Percentiles rank a stretch among this genome's conserved stretches.
Evolutionary conservation across 1,140 invertebrate species (phyloP).

Genomic region (Zaprionus ghesquierei): DNA sequence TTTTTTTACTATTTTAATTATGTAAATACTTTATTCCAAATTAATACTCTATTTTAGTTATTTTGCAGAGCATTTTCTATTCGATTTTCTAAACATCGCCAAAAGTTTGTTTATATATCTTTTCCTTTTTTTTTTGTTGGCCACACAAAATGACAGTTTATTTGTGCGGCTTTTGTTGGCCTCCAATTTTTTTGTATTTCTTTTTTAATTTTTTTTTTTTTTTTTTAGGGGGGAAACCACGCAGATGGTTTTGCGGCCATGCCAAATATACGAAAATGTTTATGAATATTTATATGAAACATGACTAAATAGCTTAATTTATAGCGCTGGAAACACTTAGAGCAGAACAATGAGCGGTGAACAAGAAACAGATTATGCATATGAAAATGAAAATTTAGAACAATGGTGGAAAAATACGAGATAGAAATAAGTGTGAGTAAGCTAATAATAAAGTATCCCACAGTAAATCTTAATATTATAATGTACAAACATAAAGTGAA

Average conservation of each 20-base stretch:
- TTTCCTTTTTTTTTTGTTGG: constrained; percentile 11
- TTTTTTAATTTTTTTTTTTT: not conserved
- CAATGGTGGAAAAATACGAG: not conserved
- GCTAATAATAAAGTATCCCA: too few species aligned
- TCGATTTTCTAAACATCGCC: not conserved
- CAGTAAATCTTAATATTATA: too few species aligned
- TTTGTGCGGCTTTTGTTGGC: constrained; percentile 47
- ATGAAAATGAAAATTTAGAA: not conserved
- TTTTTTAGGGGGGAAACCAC: constrained; percentile 25
- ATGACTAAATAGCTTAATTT: not conserved
- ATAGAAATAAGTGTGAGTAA: not conserved
- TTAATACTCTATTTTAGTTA: not conserved
- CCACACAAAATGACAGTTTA: constrained; percentile 56
- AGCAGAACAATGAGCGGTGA: not conserved
- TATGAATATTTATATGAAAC: constrained; percentile 1
- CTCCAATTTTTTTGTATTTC: constrained; percentile 20
- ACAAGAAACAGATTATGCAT: not conserved
- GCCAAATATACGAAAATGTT: constrained; percentile 27
- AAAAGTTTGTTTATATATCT: not conserved
- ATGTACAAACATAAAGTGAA: too few species aligned
- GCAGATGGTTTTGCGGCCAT: constrained; percentile 47
- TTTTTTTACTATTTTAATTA: not conserved
- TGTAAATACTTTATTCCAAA: not conserved
- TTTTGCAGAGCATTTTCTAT: not conserved
- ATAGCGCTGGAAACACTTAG: not conserved